phyloP scores from a whole-genome alignment of 2,797 vertebrate species.

The Ctenosaura bakeri region DNA sequence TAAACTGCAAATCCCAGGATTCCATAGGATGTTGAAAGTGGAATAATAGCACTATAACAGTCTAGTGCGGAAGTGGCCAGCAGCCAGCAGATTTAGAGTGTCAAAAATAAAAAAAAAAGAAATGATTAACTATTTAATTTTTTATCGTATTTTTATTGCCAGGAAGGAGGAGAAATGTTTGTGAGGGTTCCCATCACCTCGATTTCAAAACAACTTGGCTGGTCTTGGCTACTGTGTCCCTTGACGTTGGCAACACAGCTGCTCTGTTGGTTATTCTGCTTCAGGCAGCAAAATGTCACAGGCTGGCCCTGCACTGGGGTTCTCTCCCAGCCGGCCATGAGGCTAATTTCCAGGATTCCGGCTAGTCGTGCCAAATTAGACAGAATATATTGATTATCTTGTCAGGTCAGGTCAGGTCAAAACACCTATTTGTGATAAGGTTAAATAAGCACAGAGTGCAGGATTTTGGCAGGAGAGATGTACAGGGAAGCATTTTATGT shows the following conservation, averaged over 20 bases:
- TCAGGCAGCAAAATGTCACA: neutral
- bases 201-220: too few relatives aligned
- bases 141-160: neutral
- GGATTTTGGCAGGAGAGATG: neutral
- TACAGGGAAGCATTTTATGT: neutral
- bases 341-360: neutral
- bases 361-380: conserved; percentile 2
- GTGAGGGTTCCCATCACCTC: too few relatives aligned
- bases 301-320: neutral
- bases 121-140: neutral
- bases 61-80: neutral
- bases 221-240: too few relatives aligned
- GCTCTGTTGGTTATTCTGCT: neutral
- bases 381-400: neutral
- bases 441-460: neutral
- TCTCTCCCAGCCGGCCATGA: neutral
- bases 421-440: conserved; percentile 14
- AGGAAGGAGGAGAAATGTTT: neutral
- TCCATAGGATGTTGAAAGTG: too few relatives aligned
- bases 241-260: neutral
- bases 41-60: too few relatives aligned
- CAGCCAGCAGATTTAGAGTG: neutral
- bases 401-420: conserved; percentile 22
- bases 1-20: too few relatives aligned
- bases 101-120: neutral